phyloP scores from a whole-genome alignment of 2,113 vertebrate genomes.

The Dipodomys ordii region DNA sequence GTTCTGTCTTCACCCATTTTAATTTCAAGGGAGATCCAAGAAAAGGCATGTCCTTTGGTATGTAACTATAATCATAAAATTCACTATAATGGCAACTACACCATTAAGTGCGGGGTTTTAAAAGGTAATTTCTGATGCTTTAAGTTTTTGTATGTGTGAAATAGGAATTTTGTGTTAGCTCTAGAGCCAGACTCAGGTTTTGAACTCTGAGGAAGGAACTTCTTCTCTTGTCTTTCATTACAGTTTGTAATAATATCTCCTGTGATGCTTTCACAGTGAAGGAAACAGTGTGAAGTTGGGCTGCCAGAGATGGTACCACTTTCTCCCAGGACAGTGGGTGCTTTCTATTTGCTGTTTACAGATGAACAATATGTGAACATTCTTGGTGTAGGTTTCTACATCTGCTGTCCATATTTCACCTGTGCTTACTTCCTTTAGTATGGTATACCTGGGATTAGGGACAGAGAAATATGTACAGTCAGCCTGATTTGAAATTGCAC shows the following conservation, averaged over 20 bases:
- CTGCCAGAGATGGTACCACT: neutral
- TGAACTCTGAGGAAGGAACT: conserved; percentile 32
- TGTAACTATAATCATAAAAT: conserved; percentile 43
- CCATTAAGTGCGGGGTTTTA: conserved; percentile 20
- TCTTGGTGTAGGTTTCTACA: conserved; percentile 77
- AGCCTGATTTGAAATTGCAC: conserved; percentile 89
- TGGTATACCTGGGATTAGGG: conserved; percentile 84
- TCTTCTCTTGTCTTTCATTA: conserved; percentile 62
- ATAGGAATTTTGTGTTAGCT: neutral
- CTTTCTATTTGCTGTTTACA: conserved; percentile 72
- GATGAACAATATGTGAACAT: conserved; percentile 63
- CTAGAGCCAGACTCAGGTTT: neutral
- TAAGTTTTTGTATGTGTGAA: conserved; percentile 47
- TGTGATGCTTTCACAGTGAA: conserved; percentile 47
- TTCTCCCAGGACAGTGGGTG: conserved; percentile 59
- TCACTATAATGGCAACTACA: neutral
- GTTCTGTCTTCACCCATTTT: conserved; percentile 38
- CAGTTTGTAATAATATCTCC: neutral
- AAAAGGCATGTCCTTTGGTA: conserved; percentile 48
- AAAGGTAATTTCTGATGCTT: conserved; percentile 37
- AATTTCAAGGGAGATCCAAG: conserved; percentile 20
- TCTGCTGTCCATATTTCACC: conserved; percentile 81
- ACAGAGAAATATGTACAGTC: conserved; percentile 86
- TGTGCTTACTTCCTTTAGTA: conserved; percentile 79
- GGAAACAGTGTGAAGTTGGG: neutral